phyloP scores from a whole-genome alignment of 1,140 invertebrate genomes.

The Eciton burchellii region DNA sequence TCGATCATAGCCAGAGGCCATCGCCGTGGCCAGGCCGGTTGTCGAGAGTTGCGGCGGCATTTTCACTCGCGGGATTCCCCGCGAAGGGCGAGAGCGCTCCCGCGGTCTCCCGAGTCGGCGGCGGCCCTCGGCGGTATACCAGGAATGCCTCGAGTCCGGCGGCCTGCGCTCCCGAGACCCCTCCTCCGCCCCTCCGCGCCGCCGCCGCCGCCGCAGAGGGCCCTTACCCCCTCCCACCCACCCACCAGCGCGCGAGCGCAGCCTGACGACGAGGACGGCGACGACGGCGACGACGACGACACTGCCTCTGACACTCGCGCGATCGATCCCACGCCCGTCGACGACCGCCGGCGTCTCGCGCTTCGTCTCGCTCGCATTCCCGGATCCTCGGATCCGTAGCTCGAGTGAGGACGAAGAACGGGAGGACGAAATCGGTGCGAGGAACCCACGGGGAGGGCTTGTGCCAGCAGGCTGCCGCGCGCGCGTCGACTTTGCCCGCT shows the following conservation, averaged over 20 bases:
- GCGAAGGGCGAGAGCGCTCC: conserved; percentile 2
- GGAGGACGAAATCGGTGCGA: neutral
- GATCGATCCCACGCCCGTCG: conserved; percentile 71
- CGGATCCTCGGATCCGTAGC: no score
- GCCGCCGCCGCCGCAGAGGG: no score
- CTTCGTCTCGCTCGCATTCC: conserved; percentile 20
- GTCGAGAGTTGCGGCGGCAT: conserved; percentile 1
- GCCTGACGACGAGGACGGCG: conserved; percentile 74
- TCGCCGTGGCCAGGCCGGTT: neutral
- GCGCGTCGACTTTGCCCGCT: no score
- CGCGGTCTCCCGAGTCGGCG: conserved; percentile 33
- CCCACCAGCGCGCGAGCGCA: conserved; percentile 61
- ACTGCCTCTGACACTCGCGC: conserved; percentile 76
- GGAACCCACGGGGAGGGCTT: neutral
- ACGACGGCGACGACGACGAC: no score
- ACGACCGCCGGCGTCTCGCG: conserved; percentile 57
- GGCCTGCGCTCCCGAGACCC: conserved; percentile 56
- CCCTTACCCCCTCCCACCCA: conserved; percentile 4
- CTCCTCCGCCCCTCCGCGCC: conserved; percentile 3
- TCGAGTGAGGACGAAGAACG: no score
- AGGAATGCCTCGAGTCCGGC: conserved; percentile 71
- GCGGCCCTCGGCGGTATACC: conserved; percentile 60
- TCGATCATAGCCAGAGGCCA: no score
- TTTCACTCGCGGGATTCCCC: conserved; percentile 29
- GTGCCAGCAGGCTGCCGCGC: no score